Evolutionary conservation across 2,888 invertebrate genomes (phyloP).

Genomic region (Caenorhabditis doughertyi): DNA sequence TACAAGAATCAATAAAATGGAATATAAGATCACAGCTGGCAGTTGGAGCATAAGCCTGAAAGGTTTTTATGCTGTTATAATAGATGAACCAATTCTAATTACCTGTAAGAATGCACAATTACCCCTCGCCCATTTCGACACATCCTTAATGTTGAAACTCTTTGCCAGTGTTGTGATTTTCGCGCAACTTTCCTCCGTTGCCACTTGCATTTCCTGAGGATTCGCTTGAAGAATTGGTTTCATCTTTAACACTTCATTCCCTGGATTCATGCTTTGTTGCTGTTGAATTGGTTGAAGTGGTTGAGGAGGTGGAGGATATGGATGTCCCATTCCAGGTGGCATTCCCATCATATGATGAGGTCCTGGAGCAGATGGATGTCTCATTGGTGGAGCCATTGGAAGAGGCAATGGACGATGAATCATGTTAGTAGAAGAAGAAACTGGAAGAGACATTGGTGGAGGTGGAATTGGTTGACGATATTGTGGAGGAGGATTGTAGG

Average conservation of each 20-base stretch:
- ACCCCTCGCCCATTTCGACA: constrained; percentile 65
- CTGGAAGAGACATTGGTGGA: constrained; percentile 37
- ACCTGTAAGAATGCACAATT: constrained; percentile 69
- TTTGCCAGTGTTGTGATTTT: constrained; percentile 61
- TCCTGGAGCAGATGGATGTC: constrained; percentile 14
- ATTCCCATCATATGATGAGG: constrained; percentile 27
- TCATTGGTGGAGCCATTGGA: constrained; percentile 24
- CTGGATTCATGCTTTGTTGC: constrained; percentile 22
- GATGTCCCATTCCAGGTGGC: constrained; percentile 31
- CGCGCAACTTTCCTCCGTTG: constrained; percentile 64
- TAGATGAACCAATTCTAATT: no score
- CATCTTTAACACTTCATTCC: constrained; percentile 53
- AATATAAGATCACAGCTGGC: constrained; percentile 69
- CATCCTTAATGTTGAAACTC: constrained; percentile 68
- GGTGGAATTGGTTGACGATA: constrained; percentile 9
- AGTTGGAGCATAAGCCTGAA: constrained; percentile 64
- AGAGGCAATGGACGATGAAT: constrained; percentile 33
- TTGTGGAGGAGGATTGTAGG: background rate
- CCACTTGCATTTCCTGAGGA: constrained; percentile 66
- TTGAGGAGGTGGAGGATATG: constrained; percentile 27
- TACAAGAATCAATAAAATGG: constrained; percentile 72
- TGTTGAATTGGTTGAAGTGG: constrained; percentile 42
- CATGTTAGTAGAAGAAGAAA: constrained; percentile 43
- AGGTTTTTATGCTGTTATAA: background rate
- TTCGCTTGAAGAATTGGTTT: constrained; percentile 59